A percentile compares a stretch with the other conserved stretches of the same genome.
Conservation (phyloP, 1,140 invertebrate genomes). For the Drosophila punjabiensis region DNA sequence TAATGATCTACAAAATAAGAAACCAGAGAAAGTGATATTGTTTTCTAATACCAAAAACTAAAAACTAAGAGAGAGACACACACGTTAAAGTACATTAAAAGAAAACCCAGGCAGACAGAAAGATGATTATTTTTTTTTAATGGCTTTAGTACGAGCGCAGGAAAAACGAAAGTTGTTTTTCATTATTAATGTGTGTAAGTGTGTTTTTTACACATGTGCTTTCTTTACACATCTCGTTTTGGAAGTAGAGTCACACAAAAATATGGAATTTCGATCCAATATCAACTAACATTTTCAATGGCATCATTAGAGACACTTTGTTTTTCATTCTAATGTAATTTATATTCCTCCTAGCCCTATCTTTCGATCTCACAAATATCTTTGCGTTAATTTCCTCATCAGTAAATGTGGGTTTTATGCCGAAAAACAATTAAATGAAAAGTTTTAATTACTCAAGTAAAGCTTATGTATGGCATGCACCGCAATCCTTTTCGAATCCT, state of each 20-base stretch:
- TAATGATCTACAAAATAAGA: slow-evolving; percentile 25
- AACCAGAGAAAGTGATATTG: slow-evolving; percentile 39
- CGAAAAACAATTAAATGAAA: not conserved
- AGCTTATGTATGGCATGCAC: slow-evolving; percentile 12
- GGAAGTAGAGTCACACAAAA: slow-evolving; percentile 20
- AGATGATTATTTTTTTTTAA: slow-evolving; percentile 63
- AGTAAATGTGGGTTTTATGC: not conserved
- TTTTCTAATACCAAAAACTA: slow-evolving; percentile 25
- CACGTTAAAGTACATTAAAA: slow-evolving; percentile 31
- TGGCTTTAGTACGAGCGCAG: slow-evolving; percentile 59
- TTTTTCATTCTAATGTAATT: too few relatives aligned
- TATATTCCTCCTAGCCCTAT: too few relatives aligned
- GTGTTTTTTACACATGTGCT: slow-evolving; percentile 4
- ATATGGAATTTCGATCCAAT: slow-evolving; percentile 11
- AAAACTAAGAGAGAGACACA: not conserved
- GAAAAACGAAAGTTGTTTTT: slow-evolving; percentile 63
- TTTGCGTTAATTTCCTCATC: not conserved
- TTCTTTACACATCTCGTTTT: slow-evolving; percentile 10
- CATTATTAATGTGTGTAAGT: slow-evolving; percentile 1
- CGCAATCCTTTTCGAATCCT: slow-evolving; percentile 13
- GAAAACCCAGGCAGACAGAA: slow-evolving; percentile 36
- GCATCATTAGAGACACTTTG: too few relatives aligned
- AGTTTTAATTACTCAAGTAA: slow-evolving; percentile 1
- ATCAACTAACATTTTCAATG: not conserved
- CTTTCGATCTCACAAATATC: not conserved